These are phyloP conservation scores for Pangasius djambal DNA, from an alignment of 2,797 vertebrate genomes.

Conservation along the genomic window DNA sequence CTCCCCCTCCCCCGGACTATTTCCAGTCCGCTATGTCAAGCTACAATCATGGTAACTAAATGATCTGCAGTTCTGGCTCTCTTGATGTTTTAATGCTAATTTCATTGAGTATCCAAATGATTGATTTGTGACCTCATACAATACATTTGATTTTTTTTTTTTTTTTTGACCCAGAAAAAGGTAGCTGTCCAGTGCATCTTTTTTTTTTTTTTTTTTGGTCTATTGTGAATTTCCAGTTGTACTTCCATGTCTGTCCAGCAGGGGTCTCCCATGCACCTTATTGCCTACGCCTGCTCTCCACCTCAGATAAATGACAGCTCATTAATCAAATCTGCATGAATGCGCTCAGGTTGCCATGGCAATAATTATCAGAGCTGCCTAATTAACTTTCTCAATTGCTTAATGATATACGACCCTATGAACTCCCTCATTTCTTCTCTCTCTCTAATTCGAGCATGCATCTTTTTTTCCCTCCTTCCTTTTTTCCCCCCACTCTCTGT, in stretches of 20 bases:
- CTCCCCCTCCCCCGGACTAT: neutral
- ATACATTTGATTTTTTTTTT: neutral
- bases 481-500: constrained; percentile 59
- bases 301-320: constrained; percentile 75
- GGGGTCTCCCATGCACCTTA: constrained; percentile 71
- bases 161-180: neutral
- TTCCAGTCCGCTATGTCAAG: neutral
- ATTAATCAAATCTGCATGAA: constrained; percentile 83
- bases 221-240: neutral
- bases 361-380: constrained; percentile 84
- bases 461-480: constrained; percentile 57
- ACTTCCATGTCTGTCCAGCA: constrained; percentile 65
- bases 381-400: constrained; percentile 84
- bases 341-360: constrained; percentile 82
- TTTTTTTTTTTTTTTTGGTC: neutral
- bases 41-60: neutral
- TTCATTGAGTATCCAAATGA: neutral
- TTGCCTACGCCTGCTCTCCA: constrained; percentile 56
- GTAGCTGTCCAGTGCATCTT: neutral
- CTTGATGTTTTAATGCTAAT: neutral
- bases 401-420: constrained; percentile 83
- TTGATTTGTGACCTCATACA: neutral
- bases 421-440: constrained; percentile 71
- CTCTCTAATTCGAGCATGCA: constrained; percentile 72
- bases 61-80: neutral